phyloP scores from a whole-genome alignment of 1,140 invertebrate genomes.

The Aphis gossypii region DNA sequence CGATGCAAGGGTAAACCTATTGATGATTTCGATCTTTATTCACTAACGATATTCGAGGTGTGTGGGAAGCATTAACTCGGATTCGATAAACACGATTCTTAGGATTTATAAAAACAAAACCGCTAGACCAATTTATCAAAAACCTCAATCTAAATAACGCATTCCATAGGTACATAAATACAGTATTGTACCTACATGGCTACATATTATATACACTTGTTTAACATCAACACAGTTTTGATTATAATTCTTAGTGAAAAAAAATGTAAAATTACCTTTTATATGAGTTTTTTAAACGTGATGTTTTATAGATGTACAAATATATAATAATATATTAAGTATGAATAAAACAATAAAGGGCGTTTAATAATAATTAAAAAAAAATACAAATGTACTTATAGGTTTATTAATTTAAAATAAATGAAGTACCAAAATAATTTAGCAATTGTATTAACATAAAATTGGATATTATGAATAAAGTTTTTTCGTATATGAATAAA shows the following conservation, averaged over 20 bases:
- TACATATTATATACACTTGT: not conserved
- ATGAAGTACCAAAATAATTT: not conserved
- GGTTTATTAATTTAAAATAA: not conserved
- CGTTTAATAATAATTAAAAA: not conserved
- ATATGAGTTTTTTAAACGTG: not conserved
- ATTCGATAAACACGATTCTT: conserved; percentile 3
- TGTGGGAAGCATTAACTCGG: conserved; percentile 25
- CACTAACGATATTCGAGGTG: not conserved
- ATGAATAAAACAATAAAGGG: too few species aligned
- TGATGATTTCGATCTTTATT: conserved; percentile 17
- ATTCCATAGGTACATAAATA: not conserved
- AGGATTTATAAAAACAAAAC: not conserved
- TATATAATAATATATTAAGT: too few species aligned
- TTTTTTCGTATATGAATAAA: not conserved
- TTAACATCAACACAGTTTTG: not conserved
- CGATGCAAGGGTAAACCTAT: not conserved
- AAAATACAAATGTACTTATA: not conserved
- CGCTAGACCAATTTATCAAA: not conserved
- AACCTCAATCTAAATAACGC: not conserved
- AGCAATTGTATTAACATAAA: not conserved
- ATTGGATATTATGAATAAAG: not conserved
- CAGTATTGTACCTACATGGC: not conserved
- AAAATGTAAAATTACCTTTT: not conserved
- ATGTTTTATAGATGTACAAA: not conserved
- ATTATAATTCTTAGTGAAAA: not conserved